Evolutionary conservation across 2,113 vertebrate genomes (phyloP).

Genomic region (Sciurus niger): DNA sequence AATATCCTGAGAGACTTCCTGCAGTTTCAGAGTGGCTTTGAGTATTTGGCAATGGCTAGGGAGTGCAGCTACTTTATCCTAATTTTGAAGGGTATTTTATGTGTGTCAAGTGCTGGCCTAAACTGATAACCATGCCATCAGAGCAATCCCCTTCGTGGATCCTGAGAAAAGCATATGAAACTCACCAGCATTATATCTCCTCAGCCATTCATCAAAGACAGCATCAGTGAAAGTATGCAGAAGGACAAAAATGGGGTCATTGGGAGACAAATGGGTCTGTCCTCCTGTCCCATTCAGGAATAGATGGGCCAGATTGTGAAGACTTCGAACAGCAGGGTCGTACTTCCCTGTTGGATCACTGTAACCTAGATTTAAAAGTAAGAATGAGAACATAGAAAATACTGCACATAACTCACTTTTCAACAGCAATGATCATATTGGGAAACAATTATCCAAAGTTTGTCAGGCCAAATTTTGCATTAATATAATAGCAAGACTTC

Average conservation of each 20-base stretch:
- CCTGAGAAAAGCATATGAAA: background rate
- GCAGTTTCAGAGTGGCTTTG: slow-evolving; percentile 30
- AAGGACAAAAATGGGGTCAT: slow-evolving; percentile 98
- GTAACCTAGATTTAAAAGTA: slow-evolving; percentile 91
- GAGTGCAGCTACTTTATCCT: background rate
- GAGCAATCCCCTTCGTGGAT: background rate
- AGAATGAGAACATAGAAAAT: slow-evolving; percentile 62
- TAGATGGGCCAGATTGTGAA: slow-evolving; percentile 98
- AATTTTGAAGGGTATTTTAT: background rate
- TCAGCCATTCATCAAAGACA: slow-evolving; percentile 98
- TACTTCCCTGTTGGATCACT: slow-evolving; percentile 96
- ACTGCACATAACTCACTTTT: slow-evolving; percentile 18
- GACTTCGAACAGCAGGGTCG: slow-evolving; percentile 94
- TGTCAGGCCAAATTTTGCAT: slow-evolving; percentile 43
- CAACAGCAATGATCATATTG: background rate
- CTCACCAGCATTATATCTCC: slow-evolving; percentile 94
- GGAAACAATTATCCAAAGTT: slow-evolving; percentile 9
- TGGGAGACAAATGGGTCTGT: slow-evolving; percentile 97
- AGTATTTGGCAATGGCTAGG: slow-evolving; percentile 16
- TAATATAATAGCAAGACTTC: background rate
- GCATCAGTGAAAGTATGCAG: slow-evolving; percentile 98
- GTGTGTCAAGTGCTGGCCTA: background rate
- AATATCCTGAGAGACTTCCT: background rate
- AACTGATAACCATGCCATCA: background rate
- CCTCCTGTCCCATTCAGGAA: slow-evolving; percentile 98